A percentile compares a stretch with the other conserved stretches of the same genome.
Conservation (phyloP, 1,140 invertebrate genomes). For the Lanistes nyassanus region DNA sequence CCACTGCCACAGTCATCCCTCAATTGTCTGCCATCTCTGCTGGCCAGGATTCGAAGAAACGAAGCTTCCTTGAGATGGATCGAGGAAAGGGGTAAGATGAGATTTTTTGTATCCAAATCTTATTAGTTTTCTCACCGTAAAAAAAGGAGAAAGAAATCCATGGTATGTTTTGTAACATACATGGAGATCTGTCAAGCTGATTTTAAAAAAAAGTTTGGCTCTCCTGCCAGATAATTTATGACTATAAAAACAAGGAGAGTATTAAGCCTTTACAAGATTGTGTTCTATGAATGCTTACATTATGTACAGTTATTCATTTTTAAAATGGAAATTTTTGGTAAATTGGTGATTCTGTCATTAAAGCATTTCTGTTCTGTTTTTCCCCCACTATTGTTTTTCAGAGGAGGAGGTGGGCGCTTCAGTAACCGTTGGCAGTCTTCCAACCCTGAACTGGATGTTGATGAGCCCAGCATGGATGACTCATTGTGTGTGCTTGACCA, state of each 20-base stretch:
- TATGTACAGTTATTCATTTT: no score
- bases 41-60: constrained; percentile 11
- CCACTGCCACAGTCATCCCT: constrained; percentile 11
- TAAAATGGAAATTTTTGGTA: no score
- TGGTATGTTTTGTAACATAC: not conserved
- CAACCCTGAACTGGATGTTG: constrained; percentile 26
- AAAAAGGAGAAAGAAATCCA: not conserved
- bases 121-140: not conserved
- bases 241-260: no score
- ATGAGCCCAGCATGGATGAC: constrained; percentile 38
- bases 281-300: no score
- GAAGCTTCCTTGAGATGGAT: not conserved
- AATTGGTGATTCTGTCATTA: no score
- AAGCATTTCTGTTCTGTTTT: no score
- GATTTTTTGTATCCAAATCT: not conserved
- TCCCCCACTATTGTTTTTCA: not conserved
- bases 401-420: constrained; percentile 17
- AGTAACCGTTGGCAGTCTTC: constrained; percentile 29
- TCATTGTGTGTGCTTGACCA: constrained; percentile 52
- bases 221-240: no score
- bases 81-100: constrained; percentile 15
- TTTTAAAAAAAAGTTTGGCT: no score
- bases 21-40: not conserved
- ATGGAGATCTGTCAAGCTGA: no score
- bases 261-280: no score